These are phyloP conservation scores for Scopus umbretta DNA, from an alignment of 2,113 vertebrate genomes.

Conservation along the genomic window DNA sequence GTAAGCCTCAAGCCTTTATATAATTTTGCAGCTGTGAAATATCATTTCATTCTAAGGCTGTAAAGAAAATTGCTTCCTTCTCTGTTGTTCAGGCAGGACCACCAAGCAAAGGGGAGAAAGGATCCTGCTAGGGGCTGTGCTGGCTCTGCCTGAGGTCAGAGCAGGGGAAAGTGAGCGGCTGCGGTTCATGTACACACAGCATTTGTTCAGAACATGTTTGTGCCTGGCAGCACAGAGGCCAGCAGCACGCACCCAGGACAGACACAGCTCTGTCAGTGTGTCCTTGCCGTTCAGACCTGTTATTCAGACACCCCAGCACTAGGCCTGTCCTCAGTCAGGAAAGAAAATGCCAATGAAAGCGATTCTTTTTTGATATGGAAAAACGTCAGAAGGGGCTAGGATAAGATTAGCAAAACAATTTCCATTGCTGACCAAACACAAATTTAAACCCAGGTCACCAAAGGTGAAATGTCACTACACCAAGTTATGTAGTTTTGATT, in stretches of 20 bases:
- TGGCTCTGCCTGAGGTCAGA: background rate
- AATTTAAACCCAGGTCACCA: constrained; percentile 12
- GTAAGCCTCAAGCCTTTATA: background rate
- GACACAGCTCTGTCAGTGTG: background rate
- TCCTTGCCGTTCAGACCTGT: background rate
- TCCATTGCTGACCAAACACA: constrained; percentile 43
- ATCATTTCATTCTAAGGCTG: background rate
- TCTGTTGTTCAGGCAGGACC: background rate
- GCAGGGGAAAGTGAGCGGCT: background rate
- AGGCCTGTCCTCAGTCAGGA: background rate
- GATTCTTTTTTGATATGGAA: constrained; percentile 13
- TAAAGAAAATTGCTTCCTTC: background rate
- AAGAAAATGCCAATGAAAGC: background rate
- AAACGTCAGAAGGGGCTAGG: constrained; percentile 13
- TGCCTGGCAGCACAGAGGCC: background rate
- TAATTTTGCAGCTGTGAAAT: background rate
- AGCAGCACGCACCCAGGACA: rapidly evolving
- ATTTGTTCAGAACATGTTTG: background rate
- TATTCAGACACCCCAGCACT: background rate
- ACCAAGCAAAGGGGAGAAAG: background rate
- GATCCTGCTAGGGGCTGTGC: background rate
- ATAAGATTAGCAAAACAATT: constrained; percentile 60
- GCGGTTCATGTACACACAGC: background rate
- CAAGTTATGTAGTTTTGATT: constrained; percentile 19
- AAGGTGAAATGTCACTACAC: constrained; percentile 34